Base-by-base conservation (phyloP, 1,140 invertebrate genomes). In the Apis laboriosa region DNA sequence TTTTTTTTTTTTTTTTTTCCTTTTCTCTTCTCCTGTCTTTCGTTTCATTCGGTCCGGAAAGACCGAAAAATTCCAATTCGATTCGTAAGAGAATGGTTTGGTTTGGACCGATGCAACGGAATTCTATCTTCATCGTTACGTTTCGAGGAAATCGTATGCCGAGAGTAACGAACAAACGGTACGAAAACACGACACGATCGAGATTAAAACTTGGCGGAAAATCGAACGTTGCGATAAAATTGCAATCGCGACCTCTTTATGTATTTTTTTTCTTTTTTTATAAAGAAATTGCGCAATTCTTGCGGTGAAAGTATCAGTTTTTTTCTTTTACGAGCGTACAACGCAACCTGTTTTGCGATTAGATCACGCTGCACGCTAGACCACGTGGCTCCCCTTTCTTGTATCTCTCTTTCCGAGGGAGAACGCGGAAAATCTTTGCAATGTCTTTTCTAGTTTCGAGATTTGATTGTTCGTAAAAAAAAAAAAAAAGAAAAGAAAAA, bases 261-360 rank as follows among this genome's bases (percentile, higher is more conserved):
- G 5, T 43, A 43, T 7, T 43, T 0, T 43, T 43, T 34, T 3
- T 34, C 24, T 34, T 34, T 34, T 43, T 43, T 7, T 43, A 7
- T 43, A 43, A 43, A 5, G 34, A 2, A 53, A 43, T 77, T 66
- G 51, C 75, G 19, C 21, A 77, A 77, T 55, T n/a, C 7, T 13
- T 17, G 61, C 49, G 61, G 75, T 77, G 75, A 77, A 66, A 77
- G 75, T 55, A 66, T 11, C 21, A 34, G 28, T 43, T n/a, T 72
- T 71, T 75, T 49, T 24, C 51, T 77, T 53, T 19, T 77, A 28
- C 61, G 9, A 77, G 63, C 34, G n/a, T 9, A 11, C n/a, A n/a
- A 11, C n/a, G 17, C 61, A 63, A 77, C 75, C 51, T 34, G 75
- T 77, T 66, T 34, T 13, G 49, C 49, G 24, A 28, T 11, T 51